Evolutionary conservation across 2,888 invertebrate species (phyloP).

Genomic region (Sceliomorpha sp.): DNA sequence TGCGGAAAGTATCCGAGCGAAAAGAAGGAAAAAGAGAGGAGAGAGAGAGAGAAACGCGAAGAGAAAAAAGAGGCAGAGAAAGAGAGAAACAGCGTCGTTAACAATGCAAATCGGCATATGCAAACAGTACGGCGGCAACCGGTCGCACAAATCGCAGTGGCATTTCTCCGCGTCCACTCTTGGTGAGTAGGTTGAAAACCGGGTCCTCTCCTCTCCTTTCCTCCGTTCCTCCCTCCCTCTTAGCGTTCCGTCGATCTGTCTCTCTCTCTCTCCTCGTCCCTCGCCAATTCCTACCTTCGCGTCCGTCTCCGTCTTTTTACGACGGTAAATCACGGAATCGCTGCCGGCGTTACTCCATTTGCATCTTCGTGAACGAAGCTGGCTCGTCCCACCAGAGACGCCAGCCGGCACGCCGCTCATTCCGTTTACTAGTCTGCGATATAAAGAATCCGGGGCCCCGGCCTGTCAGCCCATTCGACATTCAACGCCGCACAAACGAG

Average conservation of each 20-base stretch:
- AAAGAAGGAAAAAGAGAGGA: no score
- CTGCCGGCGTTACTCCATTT: conserved; percentile 73
- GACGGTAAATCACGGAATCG: conserved; percentile 71
- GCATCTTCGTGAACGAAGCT: conserved; percentile 62
- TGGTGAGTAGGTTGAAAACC: conserved; percentile 52
- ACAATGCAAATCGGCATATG: conserved; percentile 62
- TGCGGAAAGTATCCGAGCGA: no score
- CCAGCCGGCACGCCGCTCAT: conserved; percentile 19
- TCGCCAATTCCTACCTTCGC: no score
- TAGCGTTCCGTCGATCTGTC: conserved; percentile 21
- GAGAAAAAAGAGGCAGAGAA: conserved; percentile 1
- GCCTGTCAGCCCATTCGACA: conserved; percentile 31
- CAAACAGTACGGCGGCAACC: conserved; percentile 65
- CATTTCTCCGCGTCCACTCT: conserved; percentile 63
- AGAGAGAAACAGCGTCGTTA: conserved; percentile 22
- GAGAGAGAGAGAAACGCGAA: no score
- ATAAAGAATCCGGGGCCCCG: conserved; percentile 38
- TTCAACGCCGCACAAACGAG: conserved; percentile 36
- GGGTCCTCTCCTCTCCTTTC: no score
- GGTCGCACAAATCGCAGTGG: conserved; percentile 68
- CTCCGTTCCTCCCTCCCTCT: conserved; percentile 39
- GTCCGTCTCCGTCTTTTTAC: no score
- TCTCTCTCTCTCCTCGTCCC: no score
- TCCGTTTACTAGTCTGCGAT: conserved; percentile 25
- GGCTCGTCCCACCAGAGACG: conserved; percentile 31